Percentiles rank a stretch among this genome's conserved stretches.
Conservation (phyloP, 2,888 invertebrate species). For the Octonoba sinensis region DNA sequence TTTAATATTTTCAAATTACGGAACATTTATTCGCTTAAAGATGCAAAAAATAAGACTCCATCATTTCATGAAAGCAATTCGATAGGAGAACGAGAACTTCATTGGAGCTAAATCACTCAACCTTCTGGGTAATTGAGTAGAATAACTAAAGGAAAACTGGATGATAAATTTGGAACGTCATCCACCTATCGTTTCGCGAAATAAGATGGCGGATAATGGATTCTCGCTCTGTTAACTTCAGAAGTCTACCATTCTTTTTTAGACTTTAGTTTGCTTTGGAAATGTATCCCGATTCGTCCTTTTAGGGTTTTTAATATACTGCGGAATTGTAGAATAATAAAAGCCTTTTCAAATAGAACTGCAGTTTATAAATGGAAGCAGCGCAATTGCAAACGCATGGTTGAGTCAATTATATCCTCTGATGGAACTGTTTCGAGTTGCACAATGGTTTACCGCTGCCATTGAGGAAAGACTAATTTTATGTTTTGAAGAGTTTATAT, state of each 20-base stretch:
- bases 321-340: constrained; percentile 57
- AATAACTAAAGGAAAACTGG: constrained; percentile 46
- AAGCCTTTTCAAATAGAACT: constrained; percentile 49
- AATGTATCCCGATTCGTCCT: constrained; percentile 52
- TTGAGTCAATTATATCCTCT: constrained; percentile 57
- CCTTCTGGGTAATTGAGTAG: constrained; percentile 47
- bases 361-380: constrained; percentile 58
- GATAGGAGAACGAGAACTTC: background rate
- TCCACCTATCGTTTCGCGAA: constrained; percentile 52
- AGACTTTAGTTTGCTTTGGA: constrained; percentile 36
- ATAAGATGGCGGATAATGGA: constrained; percentile 53
- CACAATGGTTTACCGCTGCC: constrained; percentile 59
- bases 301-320: constrained; percentile 52
- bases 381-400: constrained; percentile 57
- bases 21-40: no score
- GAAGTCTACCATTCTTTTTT: constrained; percentile 42
- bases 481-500: constrained; percentile 47
- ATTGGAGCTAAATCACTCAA: constrained; percentile 6
- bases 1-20: no score
- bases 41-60: no score
- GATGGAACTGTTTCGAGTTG: constrained; percentile 50
- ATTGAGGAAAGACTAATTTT: constrained; percentile 43
- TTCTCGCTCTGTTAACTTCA: constrained; percentile 60
- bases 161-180: constrained; percentile 45
- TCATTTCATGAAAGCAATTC: no score